Percentiles rank a stretch among this genome's conserved stretches.
Evolutionary conservation across 2,113 vertebrate genomes (phyloP).

Genomic region (Vulpes ferrilata): DNA sequence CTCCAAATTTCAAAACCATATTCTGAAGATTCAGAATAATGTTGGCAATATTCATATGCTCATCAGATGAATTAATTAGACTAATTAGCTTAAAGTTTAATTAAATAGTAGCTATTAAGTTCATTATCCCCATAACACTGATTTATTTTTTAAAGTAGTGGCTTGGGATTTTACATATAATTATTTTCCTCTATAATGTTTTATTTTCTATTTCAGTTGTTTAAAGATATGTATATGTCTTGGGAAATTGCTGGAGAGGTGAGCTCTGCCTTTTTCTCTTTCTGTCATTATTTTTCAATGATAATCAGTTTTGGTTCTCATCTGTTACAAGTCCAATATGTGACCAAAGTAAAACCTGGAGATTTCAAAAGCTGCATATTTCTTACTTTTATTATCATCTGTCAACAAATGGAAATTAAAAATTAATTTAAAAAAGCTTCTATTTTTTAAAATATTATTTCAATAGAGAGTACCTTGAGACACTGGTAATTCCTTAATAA

Average conservation of each 20-base stretch:
- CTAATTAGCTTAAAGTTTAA: conserved; percentile 72
- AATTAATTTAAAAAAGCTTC: not conserved
- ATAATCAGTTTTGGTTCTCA: not conserved
- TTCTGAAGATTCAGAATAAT: conserved; percentile 54
- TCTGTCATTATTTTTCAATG: not conserved
- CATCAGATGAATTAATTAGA: conserved; percentile 73
- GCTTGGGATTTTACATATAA: conserved; percentile 39
- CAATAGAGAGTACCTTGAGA: not conserved
- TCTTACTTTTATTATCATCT: not conserved
- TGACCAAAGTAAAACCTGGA: not conserved
- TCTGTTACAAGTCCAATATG: not conserved
- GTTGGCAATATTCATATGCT: conserved; percentile 60
- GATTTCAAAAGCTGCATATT: not conserved
- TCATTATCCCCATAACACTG: conserved; percentile 67
- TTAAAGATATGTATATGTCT: not conserved
- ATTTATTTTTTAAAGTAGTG: conserved; percentile 54
- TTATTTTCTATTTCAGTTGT: conserved; percentile 32
- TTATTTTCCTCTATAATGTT: conserved; percentile 1
- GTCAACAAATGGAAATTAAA: not conserved
- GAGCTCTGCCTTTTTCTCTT: not conserved
- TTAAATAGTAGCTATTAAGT: conserved; percentile 76
- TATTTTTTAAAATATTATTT: conserved; percentile 5
- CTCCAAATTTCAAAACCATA: conserved; percentile 54
- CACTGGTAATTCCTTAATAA: not conserved
- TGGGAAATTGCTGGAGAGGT: not conserved